phyloP scores from a whole-genome alignment of 2,113 vertebrate species.

The Polypterus bichir region DNA sequence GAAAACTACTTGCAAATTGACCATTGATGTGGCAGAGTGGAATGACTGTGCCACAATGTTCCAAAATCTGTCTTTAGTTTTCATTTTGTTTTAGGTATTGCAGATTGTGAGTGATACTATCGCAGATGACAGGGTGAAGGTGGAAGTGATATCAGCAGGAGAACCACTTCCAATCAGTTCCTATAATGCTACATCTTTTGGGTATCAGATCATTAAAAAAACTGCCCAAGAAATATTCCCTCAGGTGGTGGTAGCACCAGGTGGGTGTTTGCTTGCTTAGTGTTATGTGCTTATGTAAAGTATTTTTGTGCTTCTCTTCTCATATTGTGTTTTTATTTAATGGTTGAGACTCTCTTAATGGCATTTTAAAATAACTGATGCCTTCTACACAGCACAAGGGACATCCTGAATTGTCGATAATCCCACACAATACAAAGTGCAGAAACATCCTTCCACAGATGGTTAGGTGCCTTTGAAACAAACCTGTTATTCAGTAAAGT shows the following conservation, averaged over 20 bases:
- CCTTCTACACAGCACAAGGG: no score
- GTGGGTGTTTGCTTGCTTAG: slow-evolving; percentile 34
- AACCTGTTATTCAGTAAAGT: no score
- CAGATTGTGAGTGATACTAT: slow-evolving; percentile 52
- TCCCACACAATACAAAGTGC: no score
- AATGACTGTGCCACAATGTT: no score
- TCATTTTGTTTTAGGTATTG: slow-evolving; percentile 49
- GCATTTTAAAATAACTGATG: no score
- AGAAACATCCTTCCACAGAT: no score
- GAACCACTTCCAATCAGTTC: slow-evolving; percentile 75
- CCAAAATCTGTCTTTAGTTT: no score
- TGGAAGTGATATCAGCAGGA: slow-evolving; percentile 55
- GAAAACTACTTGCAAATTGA: no score
- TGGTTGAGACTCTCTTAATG: slow-evolving; percentile 4
- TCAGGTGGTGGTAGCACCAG: slow-evolving; percentile 65
- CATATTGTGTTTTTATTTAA: slow-evolving; percentile 25
- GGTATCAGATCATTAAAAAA: slow-evolving; percentile 70
- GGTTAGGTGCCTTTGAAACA: no score
- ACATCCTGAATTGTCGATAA: no score
- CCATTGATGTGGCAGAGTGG: no score
- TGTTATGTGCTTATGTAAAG: no score
- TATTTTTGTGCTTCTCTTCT: slow-evolving; percentile 12
- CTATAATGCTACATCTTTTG: slow-evolving; percentile 58
- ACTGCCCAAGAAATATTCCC: slow-evolving; percentile 72
- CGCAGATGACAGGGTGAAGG: slow-evolving; percentile 66